A percentile compares a stretch with the other conserved stretches of the same genome.
Evolutionary conservation across 2,888 invertebrate genomes (phyloP).

Genomic region (Lithophane leautieri): DNA sequence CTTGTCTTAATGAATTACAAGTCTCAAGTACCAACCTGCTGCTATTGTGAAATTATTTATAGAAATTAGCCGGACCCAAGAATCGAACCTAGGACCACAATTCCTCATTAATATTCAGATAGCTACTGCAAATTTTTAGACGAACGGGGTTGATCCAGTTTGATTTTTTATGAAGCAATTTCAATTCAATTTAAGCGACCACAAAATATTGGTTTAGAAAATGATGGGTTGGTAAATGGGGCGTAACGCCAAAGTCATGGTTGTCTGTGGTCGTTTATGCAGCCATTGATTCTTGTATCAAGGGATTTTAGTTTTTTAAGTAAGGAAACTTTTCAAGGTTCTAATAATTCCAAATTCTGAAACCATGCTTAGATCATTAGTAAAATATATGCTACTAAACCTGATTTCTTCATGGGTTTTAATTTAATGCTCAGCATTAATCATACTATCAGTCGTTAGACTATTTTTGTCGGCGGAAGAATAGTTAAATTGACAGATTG

Average conservation of each 20-base stretch:
- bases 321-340: neutral
- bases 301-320: neutral
- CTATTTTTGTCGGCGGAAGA: too few species aligned
- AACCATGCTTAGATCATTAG: too few species aligned
- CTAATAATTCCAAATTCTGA: neutral
- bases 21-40: neutral
- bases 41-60: too few species aligned
- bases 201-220: conserved; percentile 25
- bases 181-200: conserved; percentile 14
- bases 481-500: too few species aligned
- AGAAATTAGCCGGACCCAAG: too few species aligned
- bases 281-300: neutral
- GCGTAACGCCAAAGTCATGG: conserved; percentile 10
- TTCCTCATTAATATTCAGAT: neutral
- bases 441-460: too few species aligned
- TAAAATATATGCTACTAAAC: too few species aligned
- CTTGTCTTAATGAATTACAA: neutral
- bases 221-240: conserved; percentile 39
- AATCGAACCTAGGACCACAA: neutral
- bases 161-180: neutral
- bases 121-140: neutral
- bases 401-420: too few species aligned
- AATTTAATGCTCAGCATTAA: too few species aligned
- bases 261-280: conserved; percentile 15
- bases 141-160: neutral